A percentile compares a stretch with the other conserved stretches of the same genome.
These are phyloP conservation scores for Cyprinus carpio DNA, from an alignment of 2,113 vertebrate species.

Conservation along the genomic window DNA sequence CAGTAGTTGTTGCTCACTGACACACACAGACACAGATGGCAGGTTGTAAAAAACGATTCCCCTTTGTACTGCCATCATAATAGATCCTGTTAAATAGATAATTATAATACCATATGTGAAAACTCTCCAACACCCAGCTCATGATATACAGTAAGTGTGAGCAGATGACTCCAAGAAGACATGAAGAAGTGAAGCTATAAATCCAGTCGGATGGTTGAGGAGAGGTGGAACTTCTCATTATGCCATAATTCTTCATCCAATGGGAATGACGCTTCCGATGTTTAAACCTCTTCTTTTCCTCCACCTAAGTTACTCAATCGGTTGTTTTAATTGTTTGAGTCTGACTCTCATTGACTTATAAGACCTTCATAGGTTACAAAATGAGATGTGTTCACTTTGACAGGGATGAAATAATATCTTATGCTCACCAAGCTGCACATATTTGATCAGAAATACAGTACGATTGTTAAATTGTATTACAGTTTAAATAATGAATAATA, in stretches of 20 bases:
- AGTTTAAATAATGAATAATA: background rate
- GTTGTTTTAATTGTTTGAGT: conserved; percentile 6
- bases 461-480: background rate
- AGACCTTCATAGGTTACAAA: background rate
- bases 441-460: background rate
- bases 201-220: conserved; percentile 1
- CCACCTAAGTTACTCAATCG: background rate
- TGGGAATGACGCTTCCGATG: background rate
- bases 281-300: conserved; percentile 1
- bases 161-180: conserved; percentile 27
- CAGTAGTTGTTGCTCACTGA: conserved; percentile 2
- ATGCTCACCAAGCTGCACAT: background rate
- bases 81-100: conserved; percentile 43
- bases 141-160: conserved; percentile 32
- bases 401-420: background rate
- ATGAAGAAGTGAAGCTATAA: conserved; percentile 33
- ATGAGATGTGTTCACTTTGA: background rate
- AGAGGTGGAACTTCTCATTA: conserved; percentile 26
- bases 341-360: background rate
- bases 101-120: conserved; percentile 40
- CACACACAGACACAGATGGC: conserved; percentile 30
- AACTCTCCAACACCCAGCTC: conserved; percentile 31
- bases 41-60: conserved; percentile 35
- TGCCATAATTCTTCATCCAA: conserved; percentile 22
- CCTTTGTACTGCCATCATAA: conserved; percentile 31